A percentile compares a stretch with the other conserved stretches of the same genome.
These are phyloP conservation scores for Unio delphinus DNA, from an alignment of 2,888 invertebrate species.

Conservation along the genomic window DNA sequence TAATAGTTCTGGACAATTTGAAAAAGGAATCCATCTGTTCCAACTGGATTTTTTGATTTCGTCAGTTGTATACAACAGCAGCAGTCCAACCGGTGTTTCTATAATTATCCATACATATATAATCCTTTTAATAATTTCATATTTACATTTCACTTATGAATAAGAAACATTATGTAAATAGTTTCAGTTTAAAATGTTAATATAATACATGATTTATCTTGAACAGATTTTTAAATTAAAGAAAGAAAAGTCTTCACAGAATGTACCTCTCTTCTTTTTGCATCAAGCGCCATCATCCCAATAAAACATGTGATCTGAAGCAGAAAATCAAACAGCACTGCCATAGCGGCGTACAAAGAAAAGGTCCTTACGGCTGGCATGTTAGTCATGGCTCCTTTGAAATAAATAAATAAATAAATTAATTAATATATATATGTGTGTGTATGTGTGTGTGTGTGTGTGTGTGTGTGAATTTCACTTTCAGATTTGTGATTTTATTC, in stretches of 20 bases:
- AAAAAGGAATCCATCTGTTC: conserved; percentile 80
- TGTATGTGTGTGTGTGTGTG: no score
- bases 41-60: conserved; percentile 13
- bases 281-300: conserved; percentile 90
- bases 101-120: background rate
- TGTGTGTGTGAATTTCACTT: no score
- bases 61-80: conserved; percentile 11
- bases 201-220: background rate
- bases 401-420: background rate
- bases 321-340: conserved; percentile 93
- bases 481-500: no score
- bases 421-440: no score
- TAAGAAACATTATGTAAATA: no score
- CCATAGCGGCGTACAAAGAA: conserved; percentile 96
- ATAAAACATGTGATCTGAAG: conserved; percentile 97
- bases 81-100: conserved; percentile 15
- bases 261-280: conserved; percentile 80
- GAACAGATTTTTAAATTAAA: background rate
- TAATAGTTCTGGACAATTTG: conserved; percentile 89
- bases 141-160: no score
- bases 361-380: conserved; percentile 99
- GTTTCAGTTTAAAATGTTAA: no score
- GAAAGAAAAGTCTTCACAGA: background rate
- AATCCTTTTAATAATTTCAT: background rate
- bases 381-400: conserved; percentile 87